Evolutionary conservation across 2,888 invertebrate genomes (phyloP), one percentile per base, ranked within the genome.

Genomic region (Esperia sulphurella): DNA sequence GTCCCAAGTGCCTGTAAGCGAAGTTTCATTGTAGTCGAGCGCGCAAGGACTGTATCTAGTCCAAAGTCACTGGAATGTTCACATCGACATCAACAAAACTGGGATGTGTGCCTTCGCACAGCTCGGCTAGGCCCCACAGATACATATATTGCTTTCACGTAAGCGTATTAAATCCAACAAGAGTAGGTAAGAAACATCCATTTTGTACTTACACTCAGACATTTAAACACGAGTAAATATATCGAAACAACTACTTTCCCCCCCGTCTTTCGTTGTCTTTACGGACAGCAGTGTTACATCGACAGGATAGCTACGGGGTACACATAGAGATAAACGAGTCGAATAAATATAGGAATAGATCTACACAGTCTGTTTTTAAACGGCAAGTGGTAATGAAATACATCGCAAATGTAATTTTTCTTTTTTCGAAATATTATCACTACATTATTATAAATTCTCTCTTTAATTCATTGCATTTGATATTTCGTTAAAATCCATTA

Each of bases 141-240:
- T 63, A 75, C 63, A 78, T 83, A 84, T 84, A 84, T 84, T 85
- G 84, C 83, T 84, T 76, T 66, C 61, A 60, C 65, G 65, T 82
- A 83, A 83, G 82, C 84, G 83, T 81, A 83, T 77, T 76, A 59
- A 71, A 78, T 71, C 68, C 68, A 70, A 72, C 71, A 66, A 78
- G 76, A 79, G 77, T 80, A 84, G 78, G 75, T 76, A 84, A 76
- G 75, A 76, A 71, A 83, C 75, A 80, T 75, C 63, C 68, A 73
- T 68, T 81, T 87, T 87, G 87, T 88, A 87, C 87, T 86, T 82
- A 81, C 79, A 82, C 79, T 71, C 71, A 74, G 68, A 83, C 74
- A 76, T 71, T 70, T 78, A 81, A 70, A 80, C 76, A 82, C 75
- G 76, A 82, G 72, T 82, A 80, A 76, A 79, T 60, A 67, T 63